These are phyloP conservation scores for Pachydiplax longipennis DNA, from an alignment of 2,888 invertebrate species.

Conservation along the genomic window DNA sequence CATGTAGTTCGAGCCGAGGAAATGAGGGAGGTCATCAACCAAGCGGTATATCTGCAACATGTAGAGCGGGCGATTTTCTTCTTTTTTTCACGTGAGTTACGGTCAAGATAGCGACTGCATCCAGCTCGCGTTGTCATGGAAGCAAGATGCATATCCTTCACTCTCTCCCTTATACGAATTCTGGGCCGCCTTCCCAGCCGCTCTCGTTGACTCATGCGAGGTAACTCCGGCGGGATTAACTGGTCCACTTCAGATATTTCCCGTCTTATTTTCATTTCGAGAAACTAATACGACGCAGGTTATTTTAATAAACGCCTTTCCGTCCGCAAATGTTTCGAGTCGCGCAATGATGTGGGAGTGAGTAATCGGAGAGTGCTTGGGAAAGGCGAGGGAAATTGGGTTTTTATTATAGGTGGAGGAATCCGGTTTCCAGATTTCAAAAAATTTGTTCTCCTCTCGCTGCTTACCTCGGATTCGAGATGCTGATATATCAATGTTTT, in stretches of 20 bases:
- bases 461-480: too few species aligned
- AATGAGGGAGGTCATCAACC: slow-evolving; percentile 28
- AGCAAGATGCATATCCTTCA: slow-evolving; percentile 37
- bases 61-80: neutral
- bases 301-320: neutral
- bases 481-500: too few species aligned
- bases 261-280: neutral
- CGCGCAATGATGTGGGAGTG: neutral
- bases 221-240: neutral
- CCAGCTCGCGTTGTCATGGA: slow-evolving; percentile 37
- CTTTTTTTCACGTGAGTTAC: slow-evolving; percentile 20
- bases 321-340: neutral
- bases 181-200: neutral
- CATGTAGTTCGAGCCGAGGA: neutral
- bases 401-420: neutral
- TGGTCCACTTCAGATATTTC: neutral
- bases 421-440: too few species aligned
- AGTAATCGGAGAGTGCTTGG: neutral
- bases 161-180: slow-evolving; percentile 15
- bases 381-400: neutral
- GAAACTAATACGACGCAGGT: neutral
- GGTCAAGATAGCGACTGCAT: slow-evolving; percentile 41
- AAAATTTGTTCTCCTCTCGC: too few species aligned
- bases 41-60: neutral
- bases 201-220: neutral